Evolutionary conservation across 1,140 invertebrate genomes (phyloP), one percentile per base, ranked within the genome.

Genomic region (Dryas iulia): DNA sequence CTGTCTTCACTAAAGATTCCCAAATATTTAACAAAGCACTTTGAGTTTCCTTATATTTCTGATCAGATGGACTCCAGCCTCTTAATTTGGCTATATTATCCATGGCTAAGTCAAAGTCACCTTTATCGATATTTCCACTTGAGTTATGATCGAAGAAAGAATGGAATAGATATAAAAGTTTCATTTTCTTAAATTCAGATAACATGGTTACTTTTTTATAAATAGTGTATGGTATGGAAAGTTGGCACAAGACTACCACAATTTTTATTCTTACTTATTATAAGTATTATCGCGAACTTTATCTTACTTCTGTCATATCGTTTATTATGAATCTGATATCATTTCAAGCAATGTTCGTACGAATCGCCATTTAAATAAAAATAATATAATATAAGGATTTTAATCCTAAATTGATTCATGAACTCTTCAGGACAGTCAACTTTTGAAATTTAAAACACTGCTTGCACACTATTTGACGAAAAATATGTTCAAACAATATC

Each of bases 151-250:
- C 96, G 73, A 97, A 96, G 90, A 97, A 97, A 53, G 94, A 85
- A 95, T 95, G 92, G 96, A 97, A 75, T 96, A 95, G 35, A 82
- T 96, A 96, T 57, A 96, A 89, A 18, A 97, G 92, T 90, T 97
- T 97, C 93, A 96, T 96, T 88, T 95, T 96, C 81, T 96, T 95
- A 84, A 97, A 97, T 75, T 96, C 95, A 57, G 96, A 96, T 74
- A 97, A 94, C 95, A 96, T 96, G 86, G 92, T 95, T 74, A 63
- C n/a, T n/a, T n/a, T n/a, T n/a, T n/a, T 69, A 30, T 53, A 11
- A n/a, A n/a, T n/a, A n/a, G n/a, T n/a, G n/a, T 47, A 26, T 47
- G 21, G 7, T 39, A 3, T 52, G 14, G 8, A 23, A 6, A 39
- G 28, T 33, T 23, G 28, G 11, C 31, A 23, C 35, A 18, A 47